A percentile compares a stretch with the other conserved stretches of the same genome.
Conservation (phyloP, 35 echinoderm and acorn worm genomes). For the Heliocidaris tuberculata region DNA sequence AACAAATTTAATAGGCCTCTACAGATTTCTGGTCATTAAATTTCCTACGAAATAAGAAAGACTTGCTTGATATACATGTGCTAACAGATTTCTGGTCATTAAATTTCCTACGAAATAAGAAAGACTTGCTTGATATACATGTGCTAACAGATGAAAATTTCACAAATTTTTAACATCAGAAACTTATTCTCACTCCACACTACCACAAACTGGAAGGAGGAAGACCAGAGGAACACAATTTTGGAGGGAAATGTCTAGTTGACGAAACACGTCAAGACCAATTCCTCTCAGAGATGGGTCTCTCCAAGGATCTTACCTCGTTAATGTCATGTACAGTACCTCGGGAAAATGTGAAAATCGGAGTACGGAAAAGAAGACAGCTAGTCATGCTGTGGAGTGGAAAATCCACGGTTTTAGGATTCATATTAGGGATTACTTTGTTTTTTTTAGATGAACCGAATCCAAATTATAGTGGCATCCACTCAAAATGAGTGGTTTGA, state of each 20-base stretch:
- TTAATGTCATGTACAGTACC: neutral
- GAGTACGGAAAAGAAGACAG: neutral
- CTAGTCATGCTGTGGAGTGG: neutral
- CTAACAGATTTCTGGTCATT: neutral
- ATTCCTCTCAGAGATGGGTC: neutral
- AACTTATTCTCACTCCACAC: neutral
- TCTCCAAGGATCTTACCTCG: neutral
- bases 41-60: neutral
- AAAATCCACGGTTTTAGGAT: no score
- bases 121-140: neutral
- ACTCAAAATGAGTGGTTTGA: no score
- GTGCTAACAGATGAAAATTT: neutral
- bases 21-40: neutral
- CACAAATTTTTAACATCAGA: neutral
- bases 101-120: neutral
- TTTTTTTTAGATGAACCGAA: no score
- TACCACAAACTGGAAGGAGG: neutral
- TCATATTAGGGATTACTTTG: no score
- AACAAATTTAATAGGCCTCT: neutral
- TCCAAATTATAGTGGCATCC: no score
- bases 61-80: neutral
- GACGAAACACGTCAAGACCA: neutral
- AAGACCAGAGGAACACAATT: neutral
- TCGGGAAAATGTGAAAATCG: neutral
- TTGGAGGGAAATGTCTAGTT: neutral